phyloP scores from a whole-genome alignment of 2,888 invertebrate species.

The Xylota segnis region DNA sequence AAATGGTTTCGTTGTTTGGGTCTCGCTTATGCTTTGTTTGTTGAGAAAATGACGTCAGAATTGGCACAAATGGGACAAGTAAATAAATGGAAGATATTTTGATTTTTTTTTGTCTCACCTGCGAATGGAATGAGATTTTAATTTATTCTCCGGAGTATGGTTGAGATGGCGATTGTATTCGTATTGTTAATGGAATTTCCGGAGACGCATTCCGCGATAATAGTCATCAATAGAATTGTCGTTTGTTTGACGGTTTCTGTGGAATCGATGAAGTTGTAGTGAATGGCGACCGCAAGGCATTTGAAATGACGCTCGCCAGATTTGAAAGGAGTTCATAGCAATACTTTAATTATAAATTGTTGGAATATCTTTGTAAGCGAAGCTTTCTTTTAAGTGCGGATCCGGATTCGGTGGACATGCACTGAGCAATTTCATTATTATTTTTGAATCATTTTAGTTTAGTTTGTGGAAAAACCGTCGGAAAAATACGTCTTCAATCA shows the following conservation, averaged over 20 bases:
- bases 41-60: not conserved
- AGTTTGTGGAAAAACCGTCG: no score
- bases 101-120: no score
- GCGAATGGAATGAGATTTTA: slow-evolving; percentile 15
- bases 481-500: no score
- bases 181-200: slow-evolving; percentile 18
- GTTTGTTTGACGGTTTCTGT: not conserved
- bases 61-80: not conserved
- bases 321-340: no score
- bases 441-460: no score
- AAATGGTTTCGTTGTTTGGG: not conserved
- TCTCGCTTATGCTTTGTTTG: not conserved
- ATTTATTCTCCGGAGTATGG: slow-evolving; percentile 13
- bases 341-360: no score
- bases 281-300: no score
- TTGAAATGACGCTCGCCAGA: no score
- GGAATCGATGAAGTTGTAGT: not conserved
- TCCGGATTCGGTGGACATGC: no score
- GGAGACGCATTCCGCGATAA: slow-evolving; percentile 12
- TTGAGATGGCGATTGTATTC: slow-evolving; percentile 15
- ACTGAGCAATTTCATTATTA: no score
- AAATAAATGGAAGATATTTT: slow-evolving; percentile 13
- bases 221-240: slow-evolving; percentile 3
- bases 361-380: no score
- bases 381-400: no score